Evolutionary conservation across 1,140 invertebrate genomes (phyloP).

Genomic region (Rhynchophorus ferrugineus): DNA sequence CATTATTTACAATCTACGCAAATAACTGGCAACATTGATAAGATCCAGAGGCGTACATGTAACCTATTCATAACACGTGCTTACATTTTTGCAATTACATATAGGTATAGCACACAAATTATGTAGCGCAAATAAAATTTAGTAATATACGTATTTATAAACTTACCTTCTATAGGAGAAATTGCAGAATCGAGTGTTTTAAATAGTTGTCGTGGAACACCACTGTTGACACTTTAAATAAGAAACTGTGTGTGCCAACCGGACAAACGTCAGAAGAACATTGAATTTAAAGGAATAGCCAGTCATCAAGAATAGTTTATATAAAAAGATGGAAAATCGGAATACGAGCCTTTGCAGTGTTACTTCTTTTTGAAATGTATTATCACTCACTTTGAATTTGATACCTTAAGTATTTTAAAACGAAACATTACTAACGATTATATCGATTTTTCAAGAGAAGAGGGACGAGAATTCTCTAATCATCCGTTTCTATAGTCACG

Average conservation of each 20-base stretch:
- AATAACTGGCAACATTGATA: neutral
- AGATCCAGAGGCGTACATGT: neutral
- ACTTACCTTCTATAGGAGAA: neutral
- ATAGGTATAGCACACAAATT: neutral
- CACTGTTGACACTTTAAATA: neutral
- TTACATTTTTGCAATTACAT: neutral
- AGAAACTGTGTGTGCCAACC: neutral
- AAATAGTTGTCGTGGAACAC: neutral
- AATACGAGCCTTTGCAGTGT: no score
- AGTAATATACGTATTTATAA: neutral
- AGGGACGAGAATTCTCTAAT: no score
- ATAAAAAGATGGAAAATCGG: no score
- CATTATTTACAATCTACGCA: neutral
- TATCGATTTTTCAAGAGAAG: no score
- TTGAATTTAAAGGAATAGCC: no score
- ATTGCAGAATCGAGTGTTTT: neutral
- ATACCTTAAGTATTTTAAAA: no score
- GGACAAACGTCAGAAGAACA: neutral
- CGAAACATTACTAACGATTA: no score
- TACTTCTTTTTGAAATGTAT: no score
- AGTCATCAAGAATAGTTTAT: no score
- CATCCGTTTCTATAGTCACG: no score
- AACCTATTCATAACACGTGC: neutral
- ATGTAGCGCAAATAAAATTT: neutral
- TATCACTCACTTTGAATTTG: no score